Conservation (phyloP, 2,113 vertebrate genomes). For the Gobius niger region DNA sequence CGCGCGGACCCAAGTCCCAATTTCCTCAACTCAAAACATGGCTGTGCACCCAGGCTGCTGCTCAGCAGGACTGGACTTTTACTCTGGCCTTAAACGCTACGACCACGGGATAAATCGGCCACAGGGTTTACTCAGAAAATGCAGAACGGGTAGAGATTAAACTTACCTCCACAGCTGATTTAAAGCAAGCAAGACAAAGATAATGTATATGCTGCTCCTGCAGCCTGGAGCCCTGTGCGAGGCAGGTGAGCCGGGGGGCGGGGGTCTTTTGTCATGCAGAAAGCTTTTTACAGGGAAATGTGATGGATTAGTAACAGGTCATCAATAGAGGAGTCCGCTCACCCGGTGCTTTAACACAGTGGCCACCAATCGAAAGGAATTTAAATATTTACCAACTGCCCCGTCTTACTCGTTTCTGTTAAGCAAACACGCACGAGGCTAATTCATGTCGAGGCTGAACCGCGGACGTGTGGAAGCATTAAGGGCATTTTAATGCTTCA, state of each 20-base stretch:
- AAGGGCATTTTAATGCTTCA: constrained; percentile 25
- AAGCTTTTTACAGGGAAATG: constrained; percentile 81
- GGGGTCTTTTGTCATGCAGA: constrained; percentile 76
- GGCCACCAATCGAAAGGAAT: constrained; percentile 63
- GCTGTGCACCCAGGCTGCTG: constrained; percentile 10
- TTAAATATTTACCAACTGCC: constrained; percentile 78
- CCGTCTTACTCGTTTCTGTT: constrained; percentile 70
- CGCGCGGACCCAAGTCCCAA: constrained; percentile 81
- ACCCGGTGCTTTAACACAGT: constrained; percentile 68
- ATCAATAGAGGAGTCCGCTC: constrained; percentile 64
- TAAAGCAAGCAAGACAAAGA: constrained; percentile 45
- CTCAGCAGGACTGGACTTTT: neutral
- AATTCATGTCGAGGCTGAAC: constrained; percentile 38
- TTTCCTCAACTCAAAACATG: constrained; percentile 27
- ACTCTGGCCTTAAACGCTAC: neutral
- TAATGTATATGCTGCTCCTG: constrained; percentile 29
- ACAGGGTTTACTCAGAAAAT: neutral
- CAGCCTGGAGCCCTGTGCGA: constrained; percentile 12
- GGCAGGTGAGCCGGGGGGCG: constrained; percentile 20
- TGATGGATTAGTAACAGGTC: constrained; percentile 75
- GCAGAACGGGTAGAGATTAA: neutral
- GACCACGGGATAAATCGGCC: neutral
- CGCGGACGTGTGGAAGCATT: constrained; percentile 30
- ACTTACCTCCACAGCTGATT: constrained; percentile 2
- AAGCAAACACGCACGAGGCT: constrained; percentile 67